Base-by-base conservation (phyloP, 1,140 invertebrate genomes). In the Mamestra configurata region DNA sequence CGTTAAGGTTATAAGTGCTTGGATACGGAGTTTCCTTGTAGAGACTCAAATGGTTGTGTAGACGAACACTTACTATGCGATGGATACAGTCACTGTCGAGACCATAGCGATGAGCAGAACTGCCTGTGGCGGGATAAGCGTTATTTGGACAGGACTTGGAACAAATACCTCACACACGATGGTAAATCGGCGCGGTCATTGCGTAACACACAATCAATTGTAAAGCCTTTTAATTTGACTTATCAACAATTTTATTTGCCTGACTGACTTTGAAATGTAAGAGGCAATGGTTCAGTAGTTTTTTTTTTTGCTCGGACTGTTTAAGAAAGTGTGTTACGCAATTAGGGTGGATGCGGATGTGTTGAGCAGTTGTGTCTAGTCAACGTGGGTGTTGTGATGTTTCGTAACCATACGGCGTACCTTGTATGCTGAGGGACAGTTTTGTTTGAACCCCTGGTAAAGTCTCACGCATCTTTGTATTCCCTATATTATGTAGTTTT, bases 61-160 rank as follows among this genome's bases (percentile, higher is more conserved):
- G 84, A 89, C 51, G 84, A 87, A 24, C 80, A 84, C 22, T 83
- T 87, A 46, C 92, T 96, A 84, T 98, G 97, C 95, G 97, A 98
- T 87, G 96, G 96, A 79, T 95, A 95, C 88, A 90, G 94, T 84
- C 97, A 98, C 90, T 98, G 97, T 95, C 90, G 89, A 82, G 97
- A 98, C 91, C 93, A 95, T 86, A 97, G 96, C 72, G 97, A 98
- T 92, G 97, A 98, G 93, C 95, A 96, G 84, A 96, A 96, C 91
- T 97, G 97, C 91, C 83, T 92, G 35, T 78, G 75, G 89, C 92
- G 81, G 87, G 87, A 87, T 55, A 87, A 88, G 68, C 86, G 87
- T 35, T 79, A 84, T 71, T 82, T 84, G 51, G 80, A 83, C 53
- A 75, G 72, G 57, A 79, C 68, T 40, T 73, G 81, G 80, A 85